A percentile compares a stretch with the other conserved stretches of the same genome.
Conservation (phyloP, 53 echinoderm and acorn worm species). For the Temnopleurus reevesii region DNA sequence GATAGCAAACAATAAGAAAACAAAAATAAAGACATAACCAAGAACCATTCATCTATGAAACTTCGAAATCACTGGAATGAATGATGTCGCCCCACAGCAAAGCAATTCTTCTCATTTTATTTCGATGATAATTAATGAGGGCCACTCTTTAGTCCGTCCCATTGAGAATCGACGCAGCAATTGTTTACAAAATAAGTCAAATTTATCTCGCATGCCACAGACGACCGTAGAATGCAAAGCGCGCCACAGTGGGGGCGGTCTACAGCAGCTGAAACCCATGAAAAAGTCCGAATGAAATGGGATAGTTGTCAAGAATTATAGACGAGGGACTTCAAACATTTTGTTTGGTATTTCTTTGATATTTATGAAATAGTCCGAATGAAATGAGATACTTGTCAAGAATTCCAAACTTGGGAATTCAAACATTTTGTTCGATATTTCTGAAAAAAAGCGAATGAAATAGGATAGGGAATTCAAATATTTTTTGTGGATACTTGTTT, state of each 20-base stretch:
- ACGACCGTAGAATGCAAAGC: neutral
- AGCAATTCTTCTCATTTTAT: no score
- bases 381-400: no score
- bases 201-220: neutral
- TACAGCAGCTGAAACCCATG: neutral
- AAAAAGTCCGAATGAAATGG: neutral
- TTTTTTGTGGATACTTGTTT: no score
- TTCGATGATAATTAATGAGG: conserved; percentile 42
- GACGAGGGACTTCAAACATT: conserved; percentile 16
- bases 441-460: no score
- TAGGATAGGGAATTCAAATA: no score
- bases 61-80: neutral
- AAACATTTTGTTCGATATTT: no score
- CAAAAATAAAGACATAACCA: neutral
- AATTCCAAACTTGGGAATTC: conserved; percentile 1
- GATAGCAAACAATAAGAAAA: neutral
- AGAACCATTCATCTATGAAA: no score
- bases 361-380: no score
- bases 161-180: neutral
- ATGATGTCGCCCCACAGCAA: neutral
- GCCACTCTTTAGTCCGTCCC: neutral
- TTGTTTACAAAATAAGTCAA: conserved; percentile 32
- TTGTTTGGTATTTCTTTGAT: no score
- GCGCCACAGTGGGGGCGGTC: neutral
- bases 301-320: conserved; percentile 30